Conservation (phyloP, 1,140 invertebrate species). For the Pteromalus puparum region DNA sequence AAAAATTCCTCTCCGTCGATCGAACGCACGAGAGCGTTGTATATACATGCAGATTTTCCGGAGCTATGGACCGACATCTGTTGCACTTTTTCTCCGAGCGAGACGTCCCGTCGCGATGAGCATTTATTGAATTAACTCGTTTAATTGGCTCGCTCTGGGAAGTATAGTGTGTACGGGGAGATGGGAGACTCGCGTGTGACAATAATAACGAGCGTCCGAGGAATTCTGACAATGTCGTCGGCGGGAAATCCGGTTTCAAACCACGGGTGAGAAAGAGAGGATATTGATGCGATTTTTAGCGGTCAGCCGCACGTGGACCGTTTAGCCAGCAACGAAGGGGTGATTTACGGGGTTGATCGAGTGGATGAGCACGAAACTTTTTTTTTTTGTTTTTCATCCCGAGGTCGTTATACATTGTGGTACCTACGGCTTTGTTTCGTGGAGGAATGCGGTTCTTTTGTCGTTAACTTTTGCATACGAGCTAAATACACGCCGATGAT, state of each 20-base stretch:
- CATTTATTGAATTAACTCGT: conserved; percentile 66
- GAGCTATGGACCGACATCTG: conserved; percentile 18
- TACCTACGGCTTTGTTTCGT: neutral
- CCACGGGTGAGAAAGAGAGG: neutral
- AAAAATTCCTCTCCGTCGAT: neutral
- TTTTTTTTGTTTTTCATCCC: neutral
- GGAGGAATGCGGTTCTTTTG: neutral
- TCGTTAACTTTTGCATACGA: neutral
- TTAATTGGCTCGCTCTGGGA: conserved; percentile 59
- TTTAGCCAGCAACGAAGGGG: neutral
- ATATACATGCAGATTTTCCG: conserved; percentile 22
- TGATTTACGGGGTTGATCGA: neutral
- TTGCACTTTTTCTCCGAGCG: conserved; percentile 2
- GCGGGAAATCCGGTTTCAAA: conserved; percentile 25
- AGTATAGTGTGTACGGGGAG: conserved; percentile 42
- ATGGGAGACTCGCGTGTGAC: conserved; percentile 2
- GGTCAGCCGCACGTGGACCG: neutral
- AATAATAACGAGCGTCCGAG: neutral
- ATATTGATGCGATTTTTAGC: neutral
- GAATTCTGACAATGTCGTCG: conserved; percentile 20
- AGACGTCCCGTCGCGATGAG: conserved; percentile 46
- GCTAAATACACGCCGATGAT: neutral
- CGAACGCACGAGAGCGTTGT: neutral
- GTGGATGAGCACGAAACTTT: neutral
- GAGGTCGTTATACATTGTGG: neutral